phyloP scores from a whole-genome alignment of 2,888 invertebrate genomes.

The Helicoverpa assulta region DNA sequence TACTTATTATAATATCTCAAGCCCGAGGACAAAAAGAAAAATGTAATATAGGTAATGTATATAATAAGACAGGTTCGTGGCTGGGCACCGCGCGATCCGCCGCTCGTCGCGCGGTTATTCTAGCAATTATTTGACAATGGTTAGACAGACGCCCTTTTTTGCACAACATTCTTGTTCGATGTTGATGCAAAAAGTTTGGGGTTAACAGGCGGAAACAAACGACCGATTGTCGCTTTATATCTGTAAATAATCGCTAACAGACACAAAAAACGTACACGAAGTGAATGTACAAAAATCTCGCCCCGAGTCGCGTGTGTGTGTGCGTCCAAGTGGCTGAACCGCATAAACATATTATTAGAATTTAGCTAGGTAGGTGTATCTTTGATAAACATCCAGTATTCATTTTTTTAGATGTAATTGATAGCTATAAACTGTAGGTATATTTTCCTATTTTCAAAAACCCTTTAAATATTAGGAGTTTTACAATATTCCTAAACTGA shows the following conservation, averaged over 20 bases:
- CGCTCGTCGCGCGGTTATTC: constrained; percentile 23
- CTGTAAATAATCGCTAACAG: constrained; percentile 43
- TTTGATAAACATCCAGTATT: no score
- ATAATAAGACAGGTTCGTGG: neutral
- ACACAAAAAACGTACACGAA: constrained; percentile 12
- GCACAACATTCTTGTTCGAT: constrained; percentile 47
- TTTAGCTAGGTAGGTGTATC: no score
- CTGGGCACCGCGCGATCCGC: constrained; percentile 9
- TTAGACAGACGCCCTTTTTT: constrained; percentile 45
- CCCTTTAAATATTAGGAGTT: no score
- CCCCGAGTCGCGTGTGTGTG: constrained; percentile 2
- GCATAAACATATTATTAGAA: neutral
- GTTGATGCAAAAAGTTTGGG: constrained; percentile 51
- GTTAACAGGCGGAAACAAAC: constrained; percentile 55
- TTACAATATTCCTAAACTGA: no score
- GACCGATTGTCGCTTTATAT: constrained; percentile 49
- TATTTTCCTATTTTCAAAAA: no score
- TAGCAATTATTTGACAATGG: constrained; percentile 53
- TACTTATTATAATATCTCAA: constrained; percentile 3
- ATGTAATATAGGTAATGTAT: neutral
- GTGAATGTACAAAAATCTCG: constrained; percentile 12
- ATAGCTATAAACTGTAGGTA: no score
- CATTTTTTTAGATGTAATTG: no score
- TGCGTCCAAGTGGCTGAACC: neutral
- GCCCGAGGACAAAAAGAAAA: neutral